A percentile compares a stretch with the other conserved stretches of the same genome.
Conservation (phyloP, 2,888 invertebrate genomes). For the Serripes groenlandicus region DNA sequence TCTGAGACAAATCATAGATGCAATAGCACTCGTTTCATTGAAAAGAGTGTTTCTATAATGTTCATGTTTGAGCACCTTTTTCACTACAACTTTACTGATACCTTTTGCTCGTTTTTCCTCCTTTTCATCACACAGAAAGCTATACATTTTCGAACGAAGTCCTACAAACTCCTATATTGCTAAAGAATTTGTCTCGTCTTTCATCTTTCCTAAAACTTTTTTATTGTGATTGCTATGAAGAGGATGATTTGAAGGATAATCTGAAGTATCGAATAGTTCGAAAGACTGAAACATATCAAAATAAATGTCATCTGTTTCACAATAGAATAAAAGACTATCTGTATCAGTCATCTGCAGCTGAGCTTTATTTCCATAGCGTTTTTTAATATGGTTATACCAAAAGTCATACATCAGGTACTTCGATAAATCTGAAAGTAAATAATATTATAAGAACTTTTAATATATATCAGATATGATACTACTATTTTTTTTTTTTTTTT, state of each 20-base stretch:
- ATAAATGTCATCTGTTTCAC: constrained; percentile 47
- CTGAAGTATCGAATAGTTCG: constrained; percentile 65
- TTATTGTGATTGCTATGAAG: constrained; percentile 73
- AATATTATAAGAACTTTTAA: neutral
- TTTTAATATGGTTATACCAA: constrained; percentile 73
- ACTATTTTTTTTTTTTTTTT: too few species aligned
- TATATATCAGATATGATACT: too few species aligned
- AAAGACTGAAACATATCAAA: constrained; percentile 33
- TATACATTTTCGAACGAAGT: constrained; percentile 59
- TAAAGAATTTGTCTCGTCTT: constrained; percentile 78
- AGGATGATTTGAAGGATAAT: constrained; percentile 75
- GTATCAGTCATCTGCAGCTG: constrained; percentile 66
- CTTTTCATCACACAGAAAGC: constrained; percentile 33
- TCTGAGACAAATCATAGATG: constrained; percentile 50
- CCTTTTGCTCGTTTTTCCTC: constrained; percentile 65
- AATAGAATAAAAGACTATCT: constrained; percentile 37
- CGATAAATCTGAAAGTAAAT: constrained; percentile 78
- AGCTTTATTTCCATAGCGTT: constrained; percentile 29
- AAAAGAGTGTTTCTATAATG: constrained; percentile 57
- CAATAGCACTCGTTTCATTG: constrained; percentile 42
- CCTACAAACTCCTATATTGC: constrained; percentile 78
- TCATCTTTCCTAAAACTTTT: constrained; percentile 80
- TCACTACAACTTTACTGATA: constrained; percentile 54
- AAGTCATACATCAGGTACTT: constrained; percentile 86
- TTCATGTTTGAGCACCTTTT: constrained; percentile 54